A percentile compares a stretch with the other conserved stretches of the same genome.
Evolutionary conservation across 2,888 invertebrate species (phyloP).

Genomic region (Nomada fucata): DNA sequence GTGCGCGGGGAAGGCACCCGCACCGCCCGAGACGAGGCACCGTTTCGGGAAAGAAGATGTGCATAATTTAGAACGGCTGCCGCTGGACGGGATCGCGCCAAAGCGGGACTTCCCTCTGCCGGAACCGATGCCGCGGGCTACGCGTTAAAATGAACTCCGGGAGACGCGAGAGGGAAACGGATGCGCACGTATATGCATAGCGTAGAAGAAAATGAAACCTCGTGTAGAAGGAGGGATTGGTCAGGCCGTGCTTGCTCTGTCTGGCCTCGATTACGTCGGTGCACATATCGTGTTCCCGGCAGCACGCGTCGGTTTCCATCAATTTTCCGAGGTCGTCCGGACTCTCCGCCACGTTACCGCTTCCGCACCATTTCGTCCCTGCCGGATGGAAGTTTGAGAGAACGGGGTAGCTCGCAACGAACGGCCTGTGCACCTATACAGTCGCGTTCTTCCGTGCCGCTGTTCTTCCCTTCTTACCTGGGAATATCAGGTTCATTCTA

Average conservation of each 20-base stretch:
- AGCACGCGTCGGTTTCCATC: slow-evolving; percentile 78
- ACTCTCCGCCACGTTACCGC: slow-evolving; percentile 75
- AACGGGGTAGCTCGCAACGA: slow-evolving; percentile 4
- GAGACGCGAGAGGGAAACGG: neutral
- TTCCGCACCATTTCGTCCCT: slow-evolving; percentile 82
- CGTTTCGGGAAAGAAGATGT: slow-evolving; percentile 25
- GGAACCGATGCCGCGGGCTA: neutral
- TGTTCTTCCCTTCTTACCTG: slow-evolving; percentile 68
- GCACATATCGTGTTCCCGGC: slow-evolving; percentile 80
- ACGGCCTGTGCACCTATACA: slow-evolving; percentile 6
- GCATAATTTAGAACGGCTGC: slow-evolving; percentile 41
- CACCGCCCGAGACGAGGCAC: slow-evolving; percentile 6
- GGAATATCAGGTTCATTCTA: slow-evolving; percentile 71
- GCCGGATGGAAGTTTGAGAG: slow-evolving; percentile 24
- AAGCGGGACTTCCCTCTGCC: neutral
- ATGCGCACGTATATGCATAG: neutral
- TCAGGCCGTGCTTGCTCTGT: slow-evolving; percentile 74
- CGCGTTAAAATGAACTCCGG: neutral
- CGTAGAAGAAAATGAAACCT: slow-evolving; percentile 66
- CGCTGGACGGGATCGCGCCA: slow-evolving; percentile 7
- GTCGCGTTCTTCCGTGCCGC: neutral
- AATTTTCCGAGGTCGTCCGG: slow-evolving; percentile 75
- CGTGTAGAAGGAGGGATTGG: slow-evolving; percentile 76
- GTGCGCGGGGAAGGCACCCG: neutral
- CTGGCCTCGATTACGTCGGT: slow-evolving; percentile 75